Evolutionary conservation across 2,113 vertebrate genomes (phyloP).

Genomic region (Origma solitaria): DNA sequence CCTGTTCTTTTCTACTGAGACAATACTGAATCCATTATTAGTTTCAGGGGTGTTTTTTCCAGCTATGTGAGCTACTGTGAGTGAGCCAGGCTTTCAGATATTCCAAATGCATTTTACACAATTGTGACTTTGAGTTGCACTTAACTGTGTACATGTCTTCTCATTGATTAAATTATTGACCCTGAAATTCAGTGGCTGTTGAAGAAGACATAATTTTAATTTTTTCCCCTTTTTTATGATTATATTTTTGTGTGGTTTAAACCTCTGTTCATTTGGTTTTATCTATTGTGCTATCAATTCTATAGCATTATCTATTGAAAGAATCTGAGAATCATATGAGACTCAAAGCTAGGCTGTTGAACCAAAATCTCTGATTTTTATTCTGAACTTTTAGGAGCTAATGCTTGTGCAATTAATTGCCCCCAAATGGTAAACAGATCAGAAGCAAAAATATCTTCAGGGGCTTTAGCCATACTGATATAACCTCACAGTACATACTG

Average conservation of each 20-base stretch:
- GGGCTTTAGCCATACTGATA: not conserved
- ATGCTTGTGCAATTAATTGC: not conserved
- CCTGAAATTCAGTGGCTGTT: not conserved
- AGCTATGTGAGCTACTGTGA: not conserved
- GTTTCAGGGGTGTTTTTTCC: not conserved
- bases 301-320: not conserved
- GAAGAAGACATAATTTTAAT: not conserved
- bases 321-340: not conserved
- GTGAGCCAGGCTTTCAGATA: not conserved
- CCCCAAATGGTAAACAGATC: not conserved
- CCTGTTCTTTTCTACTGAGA: not conserved
- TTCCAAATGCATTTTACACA: not conserved
- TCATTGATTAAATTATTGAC: not conserved
- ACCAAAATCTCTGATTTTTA: not conserved
- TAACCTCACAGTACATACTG: not conserved
- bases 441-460: not conserved
- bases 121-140: not conserved
- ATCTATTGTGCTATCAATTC: not conserved
- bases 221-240: rapidly evolving
- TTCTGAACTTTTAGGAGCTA: not conserved
- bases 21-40: not conserved
- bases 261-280: not conserved
- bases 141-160: rapidly evolving
- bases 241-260: not conserved
- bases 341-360: not conserved